Percentiles rank a stretch among this genome's conserved stretches.
phyloP scores from a whole-genome alignment of 2,113 vertebrate genomes.

The Calypte anna region DNA sequence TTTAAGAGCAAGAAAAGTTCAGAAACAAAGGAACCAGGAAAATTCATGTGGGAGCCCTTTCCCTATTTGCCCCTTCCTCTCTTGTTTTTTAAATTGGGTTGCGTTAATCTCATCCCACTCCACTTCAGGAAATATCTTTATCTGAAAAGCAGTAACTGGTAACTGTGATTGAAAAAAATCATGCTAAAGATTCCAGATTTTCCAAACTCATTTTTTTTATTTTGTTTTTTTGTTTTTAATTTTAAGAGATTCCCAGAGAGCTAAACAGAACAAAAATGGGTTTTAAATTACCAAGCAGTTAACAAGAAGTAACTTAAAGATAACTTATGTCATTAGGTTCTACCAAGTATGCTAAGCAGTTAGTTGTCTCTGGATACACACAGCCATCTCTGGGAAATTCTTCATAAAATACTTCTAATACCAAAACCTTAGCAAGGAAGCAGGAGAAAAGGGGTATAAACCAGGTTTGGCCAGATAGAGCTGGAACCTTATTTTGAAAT shows the following conservation, averaged over 20 bases:
- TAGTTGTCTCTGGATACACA: neutral
- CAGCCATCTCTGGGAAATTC: neutral
- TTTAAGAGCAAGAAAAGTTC: neutral
- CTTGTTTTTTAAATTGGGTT: neutral
- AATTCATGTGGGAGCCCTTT: neutral
- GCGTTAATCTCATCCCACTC: neutral
- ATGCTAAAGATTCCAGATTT: neutral
- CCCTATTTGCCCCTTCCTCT: fast-evolving
- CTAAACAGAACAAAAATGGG: neutral
- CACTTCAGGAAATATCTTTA: neutral
- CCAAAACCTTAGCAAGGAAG: neutral
- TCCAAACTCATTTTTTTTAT: neutral
- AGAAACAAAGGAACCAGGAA: neutral
- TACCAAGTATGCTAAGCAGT: neutral
- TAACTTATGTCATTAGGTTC: neutral
- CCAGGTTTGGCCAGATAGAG: neutral
- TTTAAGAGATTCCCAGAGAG: neutral
- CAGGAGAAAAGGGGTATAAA: neutral
- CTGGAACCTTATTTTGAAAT: neutral
- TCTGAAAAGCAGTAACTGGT: neutral
- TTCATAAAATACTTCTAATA: neutral
- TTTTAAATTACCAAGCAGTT: neutral
- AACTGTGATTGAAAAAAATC: neutral
- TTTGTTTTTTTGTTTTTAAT: neutral
- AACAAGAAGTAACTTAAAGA: neutral